Evolutionary conservation across 2,113 vertebrate genomes (phyloP), one percentile per base, ranked within the genome.

Genomic region (Willisornis vidua): DNA sequence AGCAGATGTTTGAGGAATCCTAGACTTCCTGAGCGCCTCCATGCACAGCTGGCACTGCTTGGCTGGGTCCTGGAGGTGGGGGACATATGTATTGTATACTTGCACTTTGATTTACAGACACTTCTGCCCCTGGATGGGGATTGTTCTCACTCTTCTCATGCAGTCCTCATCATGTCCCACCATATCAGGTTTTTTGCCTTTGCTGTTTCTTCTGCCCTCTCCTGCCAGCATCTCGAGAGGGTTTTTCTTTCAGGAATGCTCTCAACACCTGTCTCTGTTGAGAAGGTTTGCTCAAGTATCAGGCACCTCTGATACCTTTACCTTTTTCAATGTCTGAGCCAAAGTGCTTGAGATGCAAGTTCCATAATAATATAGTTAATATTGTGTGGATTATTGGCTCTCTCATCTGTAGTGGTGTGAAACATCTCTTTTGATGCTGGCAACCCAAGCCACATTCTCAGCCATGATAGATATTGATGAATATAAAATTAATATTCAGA

Each of bases 1-100:
- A 98, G 96, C 97, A 98, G 98, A 98, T 98, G 98, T 98, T 96
- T 94, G 94, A 97, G 96, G 97, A 98, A 97, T 98, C 96, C 95
- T 97, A 96, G 78, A 97, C 97, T 98, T 98, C 97, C 98, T 98
- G 97, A 95, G 95, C 1, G 91, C 91, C 97, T 97, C 96, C 96
- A 94, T 89, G 41, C 74, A 70, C 97, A 98, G 97, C 98, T 98
- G 98, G 97, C 91, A 95, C 93, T 41, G 91, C 97, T 97, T 97
- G 97, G 96, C 78, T 96, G 67, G 93, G 96, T 97, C 97, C 97
- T 97, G 96, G 94, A 52, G 88, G 84, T 80, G 93, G 92, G 97
- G 93, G 87, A 96, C 55, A 55, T 91, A 67, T 94, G 95, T 92
- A 58, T 94, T 97, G 85, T 91, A 45, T 89, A 80, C 96, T 97